These are phyloP conservation scores for Gastrophysa polygoni DNA, from an alignment of 2,888 invertebrate species.

Conservation along the genomic window DNA sequence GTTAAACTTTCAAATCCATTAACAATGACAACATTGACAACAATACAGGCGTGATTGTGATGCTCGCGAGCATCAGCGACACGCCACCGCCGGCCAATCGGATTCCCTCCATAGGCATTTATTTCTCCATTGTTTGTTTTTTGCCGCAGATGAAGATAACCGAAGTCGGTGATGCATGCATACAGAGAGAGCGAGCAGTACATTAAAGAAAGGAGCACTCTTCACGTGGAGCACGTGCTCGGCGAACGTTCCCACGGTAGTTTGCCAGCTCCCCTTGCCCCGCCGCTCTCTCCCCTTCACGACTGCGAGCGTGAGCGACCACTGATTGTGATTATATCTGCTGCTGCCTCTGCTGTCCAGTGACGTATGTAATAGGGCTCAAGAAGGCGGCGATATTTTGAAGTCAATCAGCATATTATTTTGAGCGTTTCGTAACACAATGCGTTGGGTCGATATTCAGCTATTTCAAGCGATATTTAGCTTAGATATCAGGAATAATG, in stretches of 20 bases:
- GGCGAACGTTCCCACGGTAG: conserved; percentile 59
- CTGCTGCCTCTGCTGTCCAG: conserved; percentile 21
- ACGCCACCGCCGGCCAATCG: neutral
- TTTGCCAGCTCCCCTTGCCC: conserved; percentile 43
- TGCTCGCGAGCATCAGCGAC: neutral
- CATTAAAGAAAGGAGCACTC: conserved; percentile 29
- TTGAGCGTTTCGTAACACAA: too few relatives aligned
- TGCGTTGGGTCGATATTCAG: too few relatives aligned
- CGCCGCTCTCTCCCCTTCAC: conserved; percentile 8
- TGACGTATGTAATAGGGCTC: neutral
- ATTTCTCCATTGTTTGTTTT: conserved; percentile 28
- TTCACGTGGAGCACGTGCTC: conserved; percentile 54
- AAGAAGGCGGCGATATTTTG: neutral
- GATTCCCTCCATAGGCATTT: conserved; percentile 14
- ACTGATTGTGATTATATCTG: conserved; percentile 35
- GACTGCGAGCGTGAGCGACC: conserved; percentile 38
- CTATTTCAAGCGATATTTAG: too few relatives aligned
- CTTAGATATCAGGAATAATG: too few relatives aligned
- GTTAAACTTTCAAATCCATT: too few relatives aligned
- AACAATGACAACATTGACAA: too few relatives aligned
- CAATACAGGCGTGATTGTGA: too few relatives aligned
- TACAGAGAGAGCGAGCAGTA: conserved; percentile 13
- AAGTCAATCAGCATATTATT: neutral
- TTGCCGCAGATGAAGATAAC: conserved; percentile 23
- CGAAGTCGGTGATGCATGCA: conserved; percentile 12